Percentiles rank a stretch among this genome's conserved stretches.
Evolutionary conservation across 2,888 invertebrate genomes (phyloP).

Genomic region (Aspidiotus rigidus): DNA sequence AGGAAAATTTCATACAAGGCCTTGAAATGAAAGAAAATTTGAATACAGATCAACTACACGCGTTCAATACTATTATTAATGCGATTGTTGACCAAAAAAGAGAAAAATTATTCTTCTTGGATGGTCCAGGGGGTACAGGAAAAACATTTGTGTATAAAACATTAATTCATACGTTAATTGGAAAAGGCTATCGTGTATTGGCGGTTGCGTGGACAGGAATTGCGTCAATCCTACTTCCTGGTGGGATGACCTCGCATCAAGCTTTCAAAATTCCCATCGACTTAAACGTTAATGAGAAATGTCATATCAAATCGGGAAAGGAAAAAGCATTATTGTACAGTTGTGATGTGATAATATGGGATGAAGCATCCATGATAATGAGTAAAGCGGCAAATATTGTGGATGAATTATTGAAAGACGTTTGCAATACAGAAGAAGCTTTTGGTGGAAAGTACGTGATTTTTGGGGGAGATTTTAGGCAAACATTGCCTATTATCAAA

Average conservation of each 20-base stretch:
- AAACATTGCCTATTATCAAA: slow-evolving; percentile 30
- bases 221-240: slow-evolving; percentile 38
- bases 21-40: too few relatives aligned
- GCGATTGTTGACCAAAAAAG: neutral
- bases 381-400: slow-evolving; percentile 25
- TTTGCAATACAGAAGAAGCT: slow-evolving; percentile 23
- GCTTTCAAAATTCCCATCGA: slow-evolving; percentile 30
- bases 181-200: slow-evolving; percentile 36
- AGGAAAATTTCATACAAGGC: neutral
- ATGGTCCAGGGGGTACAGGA: slow-evolving; percentile 43
- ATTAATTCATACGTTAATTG: slow-evolving; percentile 23
- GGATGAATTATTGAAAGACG: slow-evolving; percentile 18
- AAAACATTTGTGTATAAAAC: slow-evolving; percentile 41
- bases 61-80: neutral
- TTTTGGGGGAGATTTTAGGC: slow-evolving; percentile 32
- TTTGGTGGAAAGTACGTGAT: slow-evolving; percentile 33
- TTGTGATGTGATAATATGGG: slow-evolving; percentile 33
- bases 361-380: slow-evolving; percentile 34
- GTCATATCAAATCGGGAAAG: slow-evolving; percentile 1
- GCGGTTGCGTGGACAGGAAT: too few relatives aligned
- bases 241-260: slow-evolving; percentile 36
- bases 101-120: too few relatives aligned
- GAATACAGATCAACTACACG: neutral
- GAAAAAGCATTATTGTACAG: slow-evolving; percentile 15
- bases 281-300: slow-evolving; percentile 14